A percentile compares a stretch with the other conserved stretches of the same genome.
These are phyloP conservation scores for Cathartes aura DNA, from an alignment of 2,113 vertebrate genomes.

Conservation along the genomic window DNA sequence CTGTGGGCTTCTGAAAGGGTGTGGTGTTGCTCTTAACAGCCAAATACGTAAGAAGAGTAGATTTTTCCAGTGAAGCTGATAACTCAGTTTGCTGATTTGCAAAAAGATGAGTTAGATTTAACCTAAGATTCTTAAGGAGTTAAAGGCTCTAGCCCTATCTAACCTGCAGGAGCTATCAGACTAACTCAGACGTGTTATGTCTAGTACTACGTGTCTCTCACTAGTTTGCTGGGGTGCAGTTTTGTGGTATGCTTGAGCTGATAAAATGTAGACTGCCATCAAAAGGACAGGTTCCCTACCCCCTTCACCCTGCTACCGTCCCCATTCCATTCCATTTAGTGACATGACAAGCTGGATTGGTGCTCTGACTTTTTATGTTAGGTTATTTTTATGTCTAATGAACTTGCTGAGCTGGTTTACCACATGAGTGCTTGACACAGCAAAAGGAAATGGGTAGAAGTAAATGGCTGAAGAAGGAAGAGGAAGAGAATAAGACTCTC, in stretches of 20 bases:
- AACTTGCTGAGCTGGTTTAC: conserved; percentile 17
- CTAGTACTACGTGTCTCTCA: background rate
- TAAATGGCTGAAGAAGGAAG: background rate
- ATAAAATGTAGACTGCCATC: background rate
- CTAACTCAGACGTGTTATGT: background rate
- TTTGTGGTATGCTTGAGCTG: background rate
- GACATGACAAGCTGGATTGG: background rate
- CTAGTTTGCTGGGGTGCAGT: background rate
- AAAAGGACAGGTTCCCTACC: background rate
- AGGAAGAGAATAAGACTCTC: background rate
- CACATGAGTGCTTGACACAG: background rate
- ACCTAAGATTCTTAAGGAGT: background rate
- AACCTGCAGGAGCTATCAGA: background rate
- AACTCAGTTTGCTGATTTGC: background rate
- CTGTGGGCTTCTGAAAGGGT: background rate
- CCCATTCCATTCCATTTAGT: background rate
- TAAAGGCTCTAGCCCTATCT: background rate
- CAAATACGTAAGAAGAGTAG: background rate
- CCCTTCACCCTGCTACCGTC: rapidly evolving
- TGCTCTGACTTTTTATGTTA: background rate
- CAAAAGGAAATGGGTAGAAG: background rate
- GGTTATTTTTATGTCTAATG: background rate
- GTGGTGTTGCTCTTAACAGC: background rate
- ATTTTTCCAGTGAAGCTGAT: background rate
- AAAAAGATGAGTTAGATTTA: background rate